Percentiles rank a stretch among this genome's conserved stretches.
phyloP scores from a whole-genome alignment of 1,140 invertebrate genomes.

The Cecropterus lyciades region DNA sequence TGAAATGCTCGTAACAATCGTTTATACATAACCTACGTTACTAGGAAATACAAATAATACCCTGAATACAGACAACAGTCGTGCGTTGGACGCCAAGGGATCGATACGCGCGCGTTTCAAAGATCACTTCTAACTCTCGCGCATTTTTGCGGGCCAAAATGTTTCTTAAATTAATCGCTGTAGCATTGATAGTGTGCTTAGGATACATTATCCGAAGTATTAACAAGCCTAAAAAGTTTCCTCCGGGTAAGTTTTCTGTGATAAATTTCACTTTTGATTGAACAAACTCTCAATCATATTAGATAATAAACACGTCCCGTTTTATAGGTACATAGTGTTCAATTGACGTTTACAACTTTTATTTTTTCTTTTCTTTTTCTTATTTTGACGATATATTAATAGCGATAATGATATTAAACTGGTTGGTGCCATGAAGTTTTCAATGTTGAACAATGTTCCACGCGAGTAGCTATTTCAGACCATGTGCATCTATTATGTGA shows the following conservation, averaged over 20 bases:
- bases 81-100: constrained; percentile 7
- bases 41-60: constrained; percentile 14
- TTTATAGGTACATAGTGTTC: neutral
- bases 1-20: neutral
- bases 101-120: constrained; percentile 10
- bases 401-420: neutral
- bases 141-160: constrained; percentile 15
- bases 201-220: constrained; percentile 26
- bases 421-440: neutral
- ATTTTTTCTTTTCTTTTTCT: neutral
- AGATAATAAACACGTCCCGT: constrained; percentile 8
- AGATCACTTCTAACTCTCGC: constrained; percentile 23
- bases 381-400: neutral
- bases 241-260: constrained; percentile 32
- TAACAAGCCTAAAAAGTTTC: constrained; percentile 28
- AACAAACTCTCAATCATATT: constrained; percentile 1
- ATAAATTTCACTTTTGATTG: constrained; percentile 13
- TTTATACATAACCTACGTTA: constrained; percentile 13
- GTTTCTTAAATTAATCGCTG: neutral
- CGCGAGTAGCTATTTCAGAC: neutral
- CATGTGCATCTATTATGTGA: constrained; percentile 1
- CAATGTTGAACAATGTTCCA: neutral
- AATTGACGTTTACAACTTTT: too few relatives aligned
- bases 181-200: constrained; percentile 7
- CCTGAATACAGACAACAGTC: constrained; percentile 21